Conservation (phyloP, 2,888 invertebrate genomes). For the Hedya salicella region DNA sequence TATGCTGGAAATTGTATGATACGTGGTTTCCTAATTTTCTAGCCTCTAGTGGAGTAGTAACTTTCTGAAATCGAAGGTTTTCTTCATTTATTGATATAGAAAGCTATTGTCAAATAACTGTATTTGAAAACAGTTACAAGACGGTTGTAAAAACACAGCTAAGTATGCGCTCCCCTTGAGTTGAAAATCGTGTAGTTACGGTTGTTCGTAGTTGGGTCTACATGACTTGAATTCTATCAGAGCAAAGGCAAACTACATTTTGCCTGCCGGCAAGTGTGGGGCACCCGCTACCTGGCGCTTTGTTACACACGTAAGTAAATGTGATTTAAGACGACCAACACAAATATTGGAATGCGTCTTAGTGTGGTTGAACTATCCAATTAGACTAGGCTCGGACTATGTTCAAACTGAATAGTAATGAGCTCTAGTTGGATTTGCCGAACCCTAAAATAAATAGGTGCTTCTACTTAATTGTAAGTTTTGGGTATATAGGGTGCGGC, state of each 20-base stretch:
- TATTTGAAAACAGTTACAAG: background rate
- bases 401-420: slow-evolving; percentile 70
- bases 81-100: no score
- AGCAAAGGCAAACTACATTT: slow-evolving; percentile 77
- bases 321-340: slow-evolving; percentile 79
- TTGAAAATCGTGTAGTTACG: slow-evolving; percentile 57
- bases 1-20: no score
- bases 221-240: slow-evolving; percentile 79
- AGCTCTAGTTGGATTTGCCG: slow-evolving; percentile 52
- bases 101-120: background rate
- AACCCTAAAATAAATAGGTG: slow-evolving; percentile 37
- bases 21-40: no score
- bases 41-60: no score
- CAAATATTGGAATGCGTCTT: slow-evolving; percentile 79
- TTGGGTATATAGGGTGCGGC: slow-evolving; percentile 28
- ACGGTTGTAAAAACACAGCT: slow-evolving; percentile 9
- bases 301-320: slow-evolving; percentile 75
- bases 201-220: slow-evolving; percentile 53
- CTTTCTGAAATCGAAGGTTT: no score
- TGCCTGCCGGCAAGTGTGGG: slow-evolving; percentile 71
- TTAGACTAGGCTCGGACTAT: slow-evolving; percentile 69
- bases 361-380: slow-evolving; percentile 63
- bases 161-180: slow-evolving; percentile 18
- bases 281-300: slow-evolving; percentile 67
- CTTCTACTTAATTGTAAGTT: slow-evolving; percentile 42